phyloP scores from a whole-genome alignment of 2,113 vertebrate species.

The Cairina moschata region DNA sequence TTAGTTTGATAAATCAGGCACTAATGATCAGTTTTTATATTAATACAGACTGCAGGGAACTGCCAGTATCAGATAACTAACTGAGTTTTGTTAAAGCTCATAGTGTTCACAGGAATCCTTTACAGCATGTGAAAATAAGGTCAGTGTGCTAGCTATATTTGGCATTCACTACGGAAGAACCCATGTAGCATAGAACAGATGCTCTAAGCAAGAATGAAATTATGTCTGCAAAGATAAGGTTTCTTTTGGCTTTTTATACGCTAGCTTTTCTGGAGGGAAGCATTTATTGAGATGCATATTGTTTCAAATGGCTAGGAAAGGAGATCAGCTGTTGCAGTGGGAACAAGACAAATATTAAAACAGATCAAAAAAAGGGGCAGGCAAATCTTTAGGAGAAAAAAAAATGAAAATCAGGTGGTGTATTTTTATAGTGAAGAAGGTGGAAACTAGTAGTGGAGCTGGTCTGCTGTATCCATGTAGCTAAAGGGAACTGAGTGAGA shows the following conservation, averaged over 20 bases:
- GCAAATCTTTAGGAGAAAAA: background rate
- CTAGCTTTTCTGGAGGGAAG: background rate
- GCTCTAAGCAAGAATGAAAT: background rate
- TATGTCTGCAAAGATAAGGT: background rate
- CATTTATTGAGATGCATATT: background rate
- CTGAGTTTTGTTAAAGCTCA: background rate
- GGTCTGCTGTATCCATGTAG: background rate
- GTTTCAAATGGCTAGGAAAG: slow-evolving; percentile 5
- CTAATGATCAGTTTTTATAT: background rate
- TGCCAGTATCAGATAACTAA: background rate
- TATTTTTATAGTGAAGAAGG: slow-evolving; percentile 12
- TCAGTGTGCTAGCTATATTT: background rate
- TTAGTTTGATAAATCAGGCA: background rate
- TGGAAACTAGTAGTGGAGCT: slow-evolving; percentile 10
- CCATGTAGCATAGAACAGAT: background rate
- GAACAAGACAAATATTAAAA: slow-evolving; percentile 22
- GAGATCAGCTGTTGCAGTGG: background rate
- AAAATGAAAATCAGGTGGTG: background rate
- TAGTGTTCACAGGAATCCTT: background rate
- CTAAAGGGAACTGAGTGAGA: slow-evolving; percentile 34
- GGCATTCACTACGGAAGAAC: background rate
- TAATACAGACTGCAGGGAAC: background rate
- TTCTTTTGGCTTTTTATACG: background rate
- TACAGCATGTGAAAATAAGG: background rate
- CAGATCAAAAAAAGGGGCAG: background rate